Base-by-base conservation (phyloP, 92 coral and sea anemone genomes). In the Micromussa lordhowensis region DNA sequence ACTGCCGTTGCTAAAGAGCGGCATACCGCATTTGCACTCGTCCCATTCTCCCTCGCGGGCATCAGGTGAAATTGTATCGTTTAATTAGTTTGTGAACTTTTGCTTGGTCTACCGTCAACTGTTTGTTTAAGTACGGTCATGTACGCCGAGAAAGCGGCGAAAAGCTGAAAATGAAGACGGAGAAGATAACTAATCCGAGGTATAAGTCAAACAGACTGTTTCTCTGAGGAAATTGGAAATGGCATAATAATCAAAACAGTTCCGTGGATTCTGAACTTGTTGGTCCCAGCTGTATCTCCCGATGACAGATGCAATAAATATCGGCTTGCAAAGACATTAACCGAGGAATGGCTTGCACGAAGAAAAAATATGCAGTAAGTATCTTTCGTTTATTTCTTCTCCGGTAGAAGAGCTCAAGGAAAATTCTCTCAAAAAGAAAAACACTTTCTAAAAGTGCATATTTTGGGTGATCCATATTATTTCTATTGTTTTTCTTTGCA, bases 361-460 rank as follows among this genome's bases (percentile, higher is more conserved):
- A n/a, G 75, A 66, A 64, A 73, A 71, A 22, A 21, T 40, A 28
- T 16, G 77, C 59, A 38, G 85, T 82, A 64, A 82, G 85, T 82
- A 68, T 64, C 26, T 3, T 9, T 6, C 36, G 9, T n/a, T 66
- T 81, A 7, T 3, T 29, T 63, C 49, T 29, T 81, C 36, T 68
- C 34, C 17, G 28, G 31, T 16, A 24, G 15, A 17, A 31, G 36
- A 34, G 18, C 7, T 63, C 17, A 9, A 14, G 1, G 32, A 77
- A 34, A 80, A 59, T 21, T 29, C 1, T 34, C 10, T 15, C 29
- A 15, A 10, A n/a, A 49, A n/a, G 34, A 28, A 28, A 26, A 26
- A 26, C 4, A 66, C 0, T 66, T 12, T 66, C 3, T 26, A 14
- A 26, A 26, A 66, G 17, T 4, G 17, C 29, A 21, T 35, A 16